A percentile compares a stretch with the other conserved stretches of the same genome.
Evolutionary conservation across 2,113 vertebrate genomes (phyloP).

Genomic region (Gobiocypris rarus): DNA sequence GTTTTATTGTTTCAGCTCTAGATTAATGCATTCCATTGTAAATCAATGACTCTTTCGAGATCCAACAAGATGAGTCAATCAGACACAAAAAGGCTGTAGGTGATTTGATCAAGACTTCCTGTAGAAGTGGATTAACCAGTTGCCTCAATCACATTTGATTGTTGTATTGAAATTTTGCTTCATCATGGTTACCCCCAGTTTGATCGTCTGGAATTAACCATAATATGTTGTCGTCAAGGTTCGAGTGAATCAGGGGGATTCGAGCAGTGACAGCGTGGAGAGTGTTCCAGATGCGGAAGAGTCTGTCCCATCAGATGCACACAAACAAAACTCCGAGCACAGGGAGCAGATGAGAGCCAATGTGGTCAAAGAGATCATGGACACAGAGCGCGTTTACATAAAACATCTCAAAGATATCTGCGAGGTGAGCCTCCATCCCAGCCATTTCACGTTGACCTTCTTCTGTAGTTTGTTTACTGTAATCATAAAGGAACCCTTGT

Average conservation of each 20-base stretch:
- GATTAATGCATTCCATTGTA: conserved; percentile 23
- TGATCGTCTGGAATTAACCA: not conserved
- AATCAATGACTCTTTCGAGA: not conserved
- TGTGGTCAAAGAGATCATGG: conserved; percentile 97
- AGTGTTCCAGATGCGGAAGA: conserved; percentile 78
- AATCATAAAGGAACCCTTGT: not conserved
- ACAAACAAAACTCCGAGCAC: conserved; percentile 83
- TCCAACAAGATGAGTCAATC: conserved; percentile 27
- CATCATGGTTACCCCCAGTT: not conserved
- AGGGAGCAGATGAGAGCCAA: conserved; percentile 96
- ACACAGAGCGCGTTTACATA: conserved; percentile 95
- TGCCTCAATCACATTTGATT: not conserved
- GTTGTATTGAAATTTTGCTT: not conserved
- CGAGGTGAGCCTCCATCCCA: conserved; percentile 74
- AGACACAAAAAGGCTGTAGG: not conserved
- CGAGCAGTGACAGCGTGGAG: conserved; percentile 76
- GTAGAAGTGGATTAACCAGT: not conserved
- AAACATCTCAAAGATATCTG: conserved; percentile 98
- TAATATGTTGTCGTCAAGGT: conserved; percentile 75
- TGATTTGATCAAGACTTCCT: conserved; percentile 22
- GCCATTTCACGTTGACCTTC: not conserved
- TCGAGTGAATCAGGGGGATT: conserved; percentile 93
- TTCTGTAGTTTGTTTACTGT: not conserved
- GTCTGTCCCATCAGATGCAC: conserved; percentile 71
- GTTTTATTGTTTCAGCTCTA: conserved; percentile 1